Base-by-base conservation (phyloP, 2,113 vertebrate genomes). In the Tenrec ecaudatus region DNA sequence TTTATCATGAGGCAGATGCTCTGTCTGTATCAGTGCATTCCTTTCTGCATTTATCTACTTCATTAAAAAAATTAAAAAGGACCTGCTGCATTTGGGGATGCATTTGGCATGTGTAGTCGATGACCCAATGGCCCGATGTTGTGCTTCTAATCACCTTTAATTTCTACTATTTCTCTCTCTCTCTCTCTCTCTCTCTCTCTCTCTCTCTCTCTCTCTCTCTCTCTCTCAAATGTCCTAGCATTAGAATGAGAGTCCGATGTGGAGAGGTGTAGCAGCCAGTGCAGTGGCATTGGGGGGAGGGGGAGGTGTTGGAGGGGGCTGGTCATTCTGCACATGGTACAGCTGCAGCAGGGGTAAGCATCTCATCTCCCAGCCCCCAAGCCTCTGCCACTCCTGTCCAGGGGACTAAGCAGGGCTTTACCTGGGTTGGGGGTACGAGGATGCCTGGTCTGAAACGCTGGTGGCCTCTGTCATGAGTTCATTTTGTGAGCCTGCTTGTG, bases 331-430 rank as follows among this genome's bases (percentile, higher is more conserved):
- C 47, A 53, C 92, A 88, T 38, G 64, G 92, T 80, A 93, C 82
- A 88, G 95, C 38, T 93, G 95, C 97, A 97, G 96, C 95, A 97
- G 94, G 93, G 90, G 93, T 96, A 97, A 97, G 86, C 16, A 1
- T 95, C 85, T 96, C 93, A 29, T 87, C 95, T 97, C 95, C 94
- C 92, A 78, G 91, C 87, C 58, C 4, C 89, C 60, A 29, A 95
- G 97, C 96, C 95, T 94, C 25, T 0, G 93, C 38, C 73, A 91
- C 96, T 96, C 96, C 84, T 86, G 98, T 98, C 97, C 98, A 97
- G 98, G 97, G 98, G 98, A 98, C 98, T 98, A 97, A 98, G 97
- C 97, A 6, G 96, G 98, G 98, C 98, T 99, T 99, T 98, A 98
- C 97, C 94, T 92, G 97, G 95, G 97, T 97, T 95, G 93, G 92